These are phyloP conservation scores for Eidolon dupreanum DNA, from an alignment of 2,797 vertebrate genomes.

Conservation along the genomic window DNA sequence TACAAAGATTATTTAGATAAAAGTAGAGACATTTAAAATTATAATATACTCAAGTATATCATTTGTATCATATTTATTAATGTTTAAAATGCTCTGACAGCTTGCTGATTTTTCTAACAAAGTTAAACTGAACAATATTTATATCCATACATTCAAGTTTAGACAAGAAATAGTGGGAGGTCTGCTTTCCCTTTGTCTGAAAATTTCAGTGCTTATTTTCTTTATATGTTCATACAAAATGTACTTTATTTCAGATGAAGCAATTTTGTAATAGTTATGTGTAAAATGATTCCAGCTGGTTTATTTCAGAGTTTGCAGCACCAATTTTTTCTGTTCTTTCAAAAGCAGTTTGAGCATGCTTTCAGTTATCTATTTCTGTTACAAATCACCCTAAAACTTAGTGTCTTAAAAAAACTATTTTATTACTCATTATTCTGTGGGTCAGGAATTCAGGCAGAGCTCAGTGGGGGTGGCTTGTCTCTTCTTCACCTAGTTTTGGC, in stretches of 20 bases:
- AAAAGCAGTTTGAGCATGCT: neutral
- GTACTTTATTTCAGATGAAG: neutral
- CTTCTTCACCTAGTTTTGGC: neutral
- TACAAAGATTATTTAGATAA: conserved; percentile 57
- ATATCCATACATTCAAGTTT: conserved; percentile 35
- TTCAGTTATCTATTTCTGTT: neutral
- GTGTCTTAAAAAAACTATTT: neutral
- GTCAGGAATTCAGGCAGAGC: neutral
- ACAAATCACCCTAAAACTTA: neutral
- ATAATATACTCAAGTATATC: conserved; percentile 37
- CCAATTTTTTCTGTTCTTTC: neutral
- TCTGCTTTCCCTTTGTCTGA: conserved; percentile 42
- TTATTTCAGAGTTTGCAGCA: neutral
- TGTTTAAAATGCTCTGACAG: conserved; percentile 60
- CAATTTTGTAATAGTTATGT: conserved; percentile 17
- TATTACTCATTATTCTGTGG: neutral
- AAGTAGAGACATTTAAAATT: conserved; percentile 32
- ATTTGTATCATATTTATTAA: conserved; percentile 63
- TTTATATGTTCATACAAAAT: conserved; percentile 45
- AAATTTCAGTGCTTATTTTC: conserved; percentile 48
- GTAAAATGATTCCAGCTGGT: neutral
- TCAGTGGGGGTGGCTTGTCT: neutral
- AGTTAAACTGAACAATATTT: conserved; percentile 53
- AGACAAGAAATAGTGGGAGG: conserved; percentile 35
- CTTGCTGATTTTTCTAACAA: conserved; percentile 62